These are phyloP conservation scores for Sesia bembeciformis DNA, from an alignment of 2,888 invertebrate genomes.

Conservation along the genomic window DNA sequence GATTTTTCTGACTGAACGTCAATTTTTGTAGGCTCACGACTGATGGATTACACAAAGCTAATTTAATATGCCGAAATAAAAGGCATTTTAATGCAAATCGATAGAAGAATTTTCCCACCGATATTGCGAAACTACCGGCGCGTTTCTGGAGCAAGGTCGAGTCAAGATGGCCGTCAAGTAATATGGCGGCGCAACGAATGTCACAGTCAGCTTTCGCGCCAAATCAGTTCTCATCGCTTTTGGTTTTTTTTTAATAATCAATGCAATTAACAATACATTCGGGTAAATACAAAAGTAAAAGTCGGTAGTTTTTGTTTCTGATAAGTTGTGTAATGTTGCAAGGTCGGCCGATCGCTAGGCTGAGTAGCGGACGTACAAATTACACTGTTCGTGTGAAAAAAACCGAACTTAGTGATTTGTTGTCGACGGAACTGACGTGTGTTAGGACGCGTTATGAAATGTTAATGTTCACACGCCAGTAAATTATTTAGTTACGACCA, in stretches of 20 bases:
- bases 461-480: not conserved
- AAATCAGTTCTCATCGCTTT: conserved; percentile 35
- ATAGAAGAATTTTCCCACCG: conserved; percentile 54
- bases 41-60: not conserved
- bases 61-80: conserved; percentile 12
- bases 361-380: conserved; percentile 33
- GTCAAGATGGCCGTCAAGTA: conserved; percentile 50
- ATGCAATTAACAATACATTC: conserved; percentile 3
- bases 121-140: conserved; percentile 51
- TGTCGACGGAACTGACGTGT: not conserved
- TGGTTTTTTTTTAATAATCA: conserved; percentile 6
- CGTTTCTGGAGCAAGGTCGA: conserved; percentile 66
- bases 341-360: conserved; percentile 22
- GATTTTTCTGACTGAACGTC: too few relatives aligned
- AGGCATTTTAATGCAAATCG: conserved; percentile 29
- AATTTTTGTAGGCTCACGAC: too few relatives aligned
- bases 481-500: not conserved
- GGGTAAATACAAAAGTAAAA: conserved; percentile 19
- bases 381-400: conserved; percentile 48
- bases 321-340: conserved; percentile 32
- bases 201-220: conserved; percentile 50
- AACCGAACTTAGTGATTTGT: conserved; percentile 2
- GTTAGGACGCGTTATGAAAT: not conserved
- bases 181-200: conserved; percentile 47
- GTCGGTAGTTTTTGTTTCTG: conserved; percentile 18